phyloP scores from a whole-genome alignment of 2,797 vertebrate species.

The Limnodromus scolopaceus region DNA sequence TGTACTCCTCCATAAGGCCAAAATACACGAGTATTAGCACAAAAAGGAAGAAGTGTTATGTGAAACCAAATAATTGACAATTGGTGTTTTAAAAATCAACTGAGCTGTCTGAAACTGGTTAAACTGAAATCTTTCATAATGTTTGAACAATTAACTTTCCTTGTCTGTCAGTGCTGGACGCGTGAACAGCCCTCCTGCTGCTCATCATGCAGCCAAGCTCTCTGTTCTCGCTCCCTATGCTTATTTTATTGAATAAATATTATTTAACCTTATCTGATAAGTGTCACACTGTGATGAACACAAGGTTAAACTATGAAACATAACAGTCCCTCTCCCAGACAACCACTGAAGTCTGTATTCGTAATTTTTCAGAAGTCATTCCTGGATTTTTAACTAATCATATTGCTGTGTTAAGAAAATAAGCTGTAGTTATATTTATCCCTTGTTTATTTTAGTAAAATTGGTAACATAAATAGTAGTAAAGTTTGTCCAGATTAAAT shows the following conservation, averaged over 20 bases:
- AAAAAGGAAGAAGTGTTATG: background rate
- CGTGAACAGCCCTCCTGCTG: background rate
- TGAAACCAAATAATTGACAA: background rate
- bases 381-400: background rate
- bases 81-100: background rate
- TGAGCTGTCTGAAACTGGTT: background rate
- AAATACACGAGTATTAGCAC: background rate
- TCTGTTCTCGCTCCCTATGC: background rate
- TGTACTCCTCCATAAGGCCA: background rate
- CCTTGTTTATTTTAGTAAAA: background rate
- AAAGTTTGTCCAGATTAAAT: background rate
- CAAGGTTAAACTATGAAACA: background rate
- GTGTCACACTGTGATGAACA: background rate
- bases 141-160: background rate
- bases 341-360: background rate
- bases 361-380: background rate
- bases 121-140: background rate
- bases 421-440: background rate
- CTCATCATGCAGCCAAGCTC: background rate
- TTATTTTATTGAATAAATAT: background rate
- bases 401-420: background rate
- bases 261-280: background rate
- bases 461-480: background rate
- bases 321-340: background rate
- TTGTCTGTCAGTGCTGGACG: background rate